Percentiles rank a stretch among this genome's conserved stretches.
These are phyloP conservation scores for Pseudorhombus dupliciocellatus DNA, from an alignment of 2,113 vertebrate species.

Conservation along the genomic window DNA sequence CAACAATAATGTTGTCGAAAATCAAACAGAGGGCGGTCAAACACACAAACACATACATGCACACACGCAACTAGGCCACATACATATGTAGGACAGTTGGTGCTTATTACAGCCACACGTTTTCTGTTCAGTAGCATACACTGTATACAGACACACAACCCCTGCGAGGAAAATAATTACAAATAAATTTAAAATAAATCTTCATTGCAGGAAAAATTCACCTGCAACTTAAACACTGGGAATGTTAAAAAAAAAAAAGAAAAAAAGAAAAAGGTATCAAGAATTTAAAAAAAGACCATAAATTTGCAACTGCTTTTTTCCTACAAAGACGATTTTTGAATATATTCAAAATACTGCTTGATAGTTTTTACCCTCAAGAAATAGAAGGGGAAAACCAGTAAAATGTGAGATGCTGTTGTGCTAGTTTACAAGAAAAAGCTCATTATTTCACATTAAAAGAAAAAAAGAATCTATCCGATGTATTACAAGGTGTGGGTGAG, in stretches of 20 bases:
- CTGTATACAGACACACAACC: conserved; percentile 62
- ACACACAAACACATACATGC: conserved; percentile 49
- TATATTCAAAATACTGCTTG: conserved; percentile 74
- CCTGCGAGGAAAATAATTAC: conserved; percentile 45
- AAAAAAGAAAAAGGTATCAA: conserved; percentile 5
- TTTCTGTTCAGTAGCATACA: conserved; percentile 63
- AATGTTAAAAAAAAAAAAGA: conserved; percentile 48
- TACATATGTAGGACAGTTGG: conserved; percentile 35
- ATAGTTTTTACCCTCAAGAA: conserved; percentile 59
- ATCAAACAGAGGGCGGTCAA: conserved; percentile 46
- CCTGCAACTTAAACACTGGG: conserved; percentile 73
- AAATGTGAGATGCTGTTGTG: conserved; percentile 61
- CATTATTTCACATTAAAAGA: conserved; percentile 51
- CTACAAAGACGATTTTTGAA: conserved; percentile 62
- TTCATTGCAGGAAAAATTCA: conserved; percentile 49
- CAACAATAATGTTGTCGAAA: conserved; percentile 42
- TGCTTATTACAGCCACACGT: conserved; percentile 55
- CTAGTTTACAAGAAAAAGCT: conserved; percentile 59
- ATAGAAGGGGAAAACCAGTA: conserved; percentile 42
- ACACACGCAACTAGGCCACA: conserved; percentile 55
- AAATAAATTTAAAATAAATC: conserved; percentile 52
- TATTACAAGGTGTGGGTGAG: conserved; percentile 45
- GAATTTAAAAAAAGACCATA: conserved; percentile 31
- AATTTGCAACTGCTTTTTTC: conserved; percentile 31
- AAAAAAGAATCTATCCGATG: conserved; percentile 18